These are phyloP conservation scores for Amphiprion ocellaris DNA, from an alignment of 2,113 vertebrate genomes.

Conservation along the genomic window DNA sequence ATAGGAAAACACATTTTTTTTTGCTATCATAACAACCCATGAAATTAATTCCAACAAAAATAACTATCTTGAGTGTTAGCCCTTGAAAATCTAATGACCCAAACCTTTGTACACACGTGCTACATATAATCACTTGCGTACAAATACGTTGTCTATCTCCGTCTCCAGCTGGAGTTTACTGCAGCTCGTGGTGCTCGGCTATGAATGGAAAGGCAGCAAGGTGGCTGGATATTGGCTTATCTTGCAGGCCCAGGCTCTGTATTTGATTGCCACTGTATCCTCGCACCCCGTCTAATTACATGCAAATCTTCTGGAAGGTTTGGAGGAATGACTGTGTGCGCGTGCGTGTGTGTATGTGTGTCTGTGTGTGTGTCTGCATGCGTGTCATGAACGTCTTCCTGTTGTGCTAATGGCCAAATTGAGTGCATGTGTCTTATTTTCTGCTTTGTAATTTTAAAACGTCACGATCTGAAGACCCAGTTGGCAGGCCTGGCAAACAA, in stretches of 20 bases:
- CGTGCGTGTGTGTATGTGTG: background rate
- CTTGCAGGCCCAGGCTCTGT: constrained; percentile 44
- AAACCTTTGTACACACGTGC: background rate
- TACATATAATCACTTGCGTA: background rate
- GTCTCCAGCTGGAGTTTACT: constrained; percentile 26
- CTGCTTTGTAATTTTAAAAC: background rate
- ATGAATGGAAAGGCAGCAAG: background rate
- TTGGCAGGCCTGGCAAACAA: background rate
- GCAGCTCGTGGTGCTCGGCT: background rate
- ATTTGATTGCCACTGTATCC: constrained; percentile 6
- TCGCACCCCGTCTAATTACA: constrained; percentile 32
- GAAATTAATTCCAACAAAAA: too few species aligned
- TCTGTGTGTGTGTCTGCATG: background rate
- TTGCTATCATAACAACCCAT: too few species aligned
- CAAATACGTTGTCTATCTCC: constrained; percentile 5
- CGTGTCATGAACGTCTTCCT: background rate
- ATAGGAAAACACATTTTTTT: too few species aligned
- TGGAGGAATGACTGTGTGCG: background rate
- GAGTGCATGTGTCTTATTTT: background rate
- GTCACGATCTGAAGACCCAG: too few species aligned
- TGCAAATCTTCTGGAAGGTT: constrained; percentile 57
- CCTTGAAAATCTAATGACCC: background rate
- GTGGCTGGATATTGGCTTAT: constrained; percentile 54
- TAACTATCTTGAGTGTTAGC: too few species aligned
- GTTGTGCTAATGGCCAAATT: background rate